Base-by-base conservation (phyloP, 2,888 invertebrate genomes). In the Zygaena filipendulae region DNA sequence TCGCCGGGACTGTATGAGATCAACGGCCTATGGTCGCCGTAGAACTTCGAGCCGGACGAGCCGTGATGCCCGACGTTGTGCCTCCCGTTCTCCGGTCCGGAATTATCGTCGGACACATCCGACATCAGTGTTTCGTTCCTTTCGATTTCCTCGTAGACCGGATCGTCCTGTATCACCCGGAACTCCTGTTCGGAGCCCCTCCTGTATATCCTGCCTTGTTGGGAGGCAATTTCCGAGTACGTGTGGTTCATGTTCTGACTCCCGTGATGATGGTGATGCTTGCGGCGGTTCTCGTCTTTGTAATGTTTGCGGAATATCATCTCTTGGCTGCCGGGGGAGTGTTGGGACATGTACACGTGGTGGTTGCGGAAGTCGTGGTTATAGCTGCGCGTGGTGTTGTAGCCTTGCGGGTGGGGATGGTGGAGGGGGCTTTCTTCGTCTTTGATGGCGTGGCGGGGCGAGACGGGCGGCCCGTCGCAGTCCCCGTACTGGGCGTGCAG, bases 61-160 rank as follows among this genome's bases (percentile, higher is more conserved):
- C 75, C 75, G 43, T 75, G 75, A 36, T 68, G 72, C 38, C 87
- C 88, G 3, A 69, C 66, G 52, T 87, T 87, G 55, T 87, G 88
- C 28, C 90, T 72, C 48, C 87, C 84, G 25, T 85, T 87, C 48
- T 90, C 90, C 8, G 79, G 79, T 0, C 74, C 80, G 8, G 79
- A 80, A 27, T 80, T 80, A 29, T 91, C 91, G 51, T 91, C 90
- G 22, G 89, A 89, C 84, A 90, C 84, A 50, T 90, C 90, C 0
- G 88, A 88, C 49, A 87, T 87, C 25, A 87, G 82, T 3, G 88
- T 86, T 49, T 88, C 88, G 43, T 86, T 82, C 4, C 88, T 77
- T 47, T 90, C 90, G 30, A 91, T 90, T 52, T 90, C 90, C 55
- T 91, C 91, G 58, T 91, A 91, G 2, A 91, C 90, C 0, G 91